phyloP scores from a whole-genome alignment of 2,113 vertebrate genomes.

The Ranitomeya imitator region DNA sequence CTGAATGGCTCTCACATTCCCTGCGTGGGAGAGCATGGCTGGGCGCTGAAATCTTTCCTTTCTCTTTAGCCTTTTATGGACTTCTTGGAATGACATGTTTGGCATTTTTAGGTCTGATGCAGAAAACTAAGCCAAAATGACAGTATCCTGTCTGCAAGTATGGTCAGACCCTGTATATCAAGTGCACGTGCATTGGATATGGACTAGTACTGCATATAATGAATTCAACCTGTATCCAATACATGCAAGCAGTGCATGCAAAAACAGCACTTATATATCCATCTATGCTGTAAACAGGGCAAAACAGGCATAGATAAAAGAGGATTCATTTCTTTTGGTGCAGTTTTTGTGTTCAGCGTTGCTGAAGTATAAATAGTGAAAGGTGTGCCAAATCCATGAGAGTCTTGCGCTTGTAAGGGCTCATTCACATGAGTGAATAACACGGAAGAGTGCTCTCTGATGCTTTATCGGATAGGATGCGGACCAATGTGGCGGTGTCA shows the following conservation, averaged over 20 bases:
- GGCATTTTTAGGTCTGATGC: constrained; percentile 53
- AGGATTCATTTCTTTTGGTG: not conserved
- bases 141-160: constrained; percentile 53
- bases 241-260: not conserved
- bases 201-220: not conserved
- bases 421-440: too few relatives aligned
- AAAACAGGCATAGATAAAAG: not conserved
- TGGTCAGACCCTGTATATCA: constrained; percentile 36
- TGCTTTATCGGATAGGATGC: too few relatives aligned
- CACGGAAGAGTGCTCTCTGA: too few relatives aligned
- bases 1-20: constrained; percentile 53
- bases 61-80: constrained; percentile 57
- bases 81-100: constrained; percentile 55
- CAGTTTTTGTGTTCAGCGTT: not conserved
- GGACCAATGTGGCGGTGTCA: too few relatives aligned
- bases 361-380: too few relatives aligned
- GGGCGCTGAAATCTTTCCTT: constrained; percentile 44
- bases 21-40: constrained; percentile 54
- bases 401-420: too few relatives aligned
- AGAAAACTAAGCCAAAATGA: constrained; percentile 46
- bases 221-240: too few relatives aligned
- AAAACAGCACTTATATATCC: not conserved
- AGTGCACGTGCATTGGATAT: not conserved
- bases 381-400: too few relatives aligned
- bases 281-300: too few relatives aligned